A percentile compares a stretch with the other conserved stretches of the same genome.
Evolutionary conservation across 1,140 invertebrate genomes (phyloP).

Genomic region (Microvelia longipes): DNA sequence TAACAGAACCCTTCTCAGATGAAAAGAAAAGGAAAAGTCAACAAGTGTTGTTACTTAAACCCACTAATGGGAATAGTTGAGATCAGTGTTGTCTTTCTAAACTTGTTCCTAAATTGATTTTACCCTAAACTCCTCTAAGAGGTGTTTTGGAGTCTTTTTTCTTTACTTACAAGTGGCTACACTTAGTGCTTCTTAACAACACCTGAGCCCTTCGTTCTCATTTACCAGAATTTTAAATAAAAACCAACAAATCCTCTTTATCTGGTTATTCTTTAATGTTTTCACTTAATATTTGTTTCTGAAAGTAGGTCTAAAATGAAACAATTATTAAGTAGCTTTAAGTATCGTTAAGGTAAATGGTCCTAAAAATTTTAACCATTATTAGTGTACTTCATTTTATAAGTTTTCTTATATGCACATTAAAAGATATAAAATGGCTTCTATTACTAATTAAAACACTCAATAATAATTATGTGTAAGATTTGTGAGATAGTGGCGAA

Average conservation of each 20-base stretch:
- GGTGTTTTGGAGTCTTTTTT: background rate
- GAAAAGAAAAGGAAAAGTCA: no score
- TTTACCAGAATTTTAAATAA: no score
- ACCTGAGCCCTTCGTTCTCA: background rate
- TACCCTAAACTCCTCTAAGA: background rate
- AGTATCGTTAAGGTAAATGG: no score
- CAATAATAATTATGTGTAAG: no score
- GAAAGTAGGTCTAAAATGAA: background rate
- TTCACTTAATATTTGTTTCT: background rate
- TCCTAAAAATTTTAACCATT: no score
- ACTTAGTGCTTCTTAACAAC: background rate
- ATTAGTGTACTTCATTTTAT: no score
- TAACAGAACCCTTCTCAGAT: no score
- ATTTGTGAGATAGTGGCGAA: no score
- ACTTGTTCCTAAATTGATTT: background rate
- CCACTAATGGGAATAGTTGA: background rate
- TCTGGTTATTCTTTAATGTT: background rate
- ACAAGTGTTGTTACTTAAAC: background rate
- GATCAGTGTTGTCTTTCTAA: background rate
- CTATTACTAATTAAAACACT: no score
- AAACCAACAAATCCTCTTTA: background rate
- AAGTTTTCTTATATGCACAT: no score
- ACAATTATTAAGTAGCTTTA: no score
- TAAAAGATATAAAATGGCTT: no score
- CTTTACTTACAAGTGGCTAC: background rate